These are phyloP conservation scores for Argyrosomus regius DNA, from an alignment of 2,797 vertebrate genomes.

Conservation along the genomic window DNA sequence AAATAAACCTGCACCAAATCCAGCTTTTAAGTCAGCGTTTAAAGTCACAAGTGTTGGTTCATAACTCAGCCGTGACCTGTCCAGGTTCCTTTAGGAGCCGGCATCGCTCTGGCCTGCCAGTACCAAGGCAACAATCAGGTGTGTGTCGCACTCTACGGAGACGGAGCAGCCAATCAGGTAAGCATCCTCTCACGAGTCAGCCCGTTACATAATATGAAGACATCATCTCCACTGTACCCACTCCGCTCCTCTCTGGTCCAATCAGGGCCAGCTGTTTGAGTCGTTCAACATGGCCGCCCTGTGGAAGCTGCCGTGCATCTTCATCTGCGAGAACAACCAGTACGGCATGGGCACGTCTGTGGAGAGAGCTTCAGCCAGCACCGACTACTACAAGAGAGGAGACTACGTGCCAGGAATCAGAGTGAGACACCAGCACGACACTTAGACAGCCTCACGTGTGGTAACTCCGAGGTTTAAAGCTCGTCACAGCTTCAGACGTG, in stretches of 20 bases:
- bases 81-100: constrained; percentile 95
- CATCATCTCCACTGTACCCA: fast-evolving
- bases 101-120: constrained; percentile 94
- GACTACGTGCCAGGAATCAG: constrained; percentile 94
- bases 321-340: constrained; percentile 95
- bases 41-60: background rate
- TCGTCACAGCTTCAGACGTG: background rate
- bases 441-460: background rate
- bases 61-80: background rate
- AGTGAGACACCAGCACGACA: constrained; percentile 70
- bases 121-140: constrained; percentile 92
- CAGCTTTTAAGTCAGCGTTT: background rate
- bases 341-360: constrained; percentile 96
- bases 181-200: background rate
- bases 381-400: constrained; percentile 95
- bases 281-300: constrained; percentile 95
- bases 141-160: constrained; percentile 93
- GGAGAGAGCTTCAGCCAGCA: constrained; percentile 92
- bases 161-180: constrained; percentile 97
- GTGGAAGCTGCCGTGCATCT: constrained; percentile 96
- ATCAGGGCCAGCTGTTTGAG: constrained; percentile 96
- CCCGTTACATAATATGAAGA: too few species aligned
- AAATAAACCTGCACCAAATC: background rate
- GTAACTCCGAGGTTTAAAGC: too few species aligned
- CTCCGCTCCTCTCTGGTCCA: background rate